Conservation (phyloP, 2,888 invertebrate species). For the Desoria tigrina region DNA sequence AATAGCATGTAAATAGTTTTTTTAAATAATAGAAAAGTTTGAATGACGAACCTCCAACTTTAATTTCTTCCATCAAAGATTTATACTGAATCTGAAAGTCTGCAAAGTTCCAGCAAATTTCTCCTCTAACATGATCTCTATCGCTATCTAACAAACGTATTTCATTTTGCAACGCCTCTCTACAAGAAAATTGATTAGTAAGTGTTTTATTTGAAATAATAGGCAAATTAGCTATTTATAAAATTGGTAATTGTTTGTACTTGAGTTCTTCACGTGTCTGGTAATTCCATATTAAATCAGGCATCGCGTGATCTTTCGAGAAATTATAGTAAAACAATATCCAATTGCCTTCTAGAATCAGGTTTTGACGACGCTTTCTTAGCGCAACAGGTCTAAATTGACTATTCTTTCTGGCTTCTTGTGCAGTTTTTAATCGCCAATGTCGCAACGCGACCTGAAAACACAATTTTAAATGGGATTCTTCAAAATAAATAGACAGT, state of each 20-base stretch:
- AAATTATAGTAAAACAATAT: constrained; percentile 93
- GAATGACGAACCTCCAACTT: constrained; percentile 72
- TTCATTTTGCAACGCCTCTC: constrained; percentile 86
- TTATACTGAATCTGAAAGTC: constrained; percentile 95
- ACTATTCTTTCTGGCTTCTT: constrained; percentile 64
- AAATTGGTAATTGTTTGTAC: constrained; percentile 59
- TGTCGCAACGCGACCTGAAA: constrained; percentile 66
- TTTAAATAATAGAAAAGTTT: constrained; percentile 2
- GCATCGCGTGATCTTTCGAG: constrained; percentile 86
- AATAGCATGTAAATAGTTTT: not conserved
- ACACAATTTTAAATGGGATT: not conserved
- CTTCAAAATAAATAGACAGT: constrained; percentile 14
- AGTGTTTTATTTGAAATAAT: constrained; percentile 8
- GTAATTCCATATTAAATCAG: constrained; percentile 98
- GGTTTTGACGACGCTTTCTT: constrained; percentile 81
- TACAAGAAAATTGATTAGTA: constrained; percentile 19
- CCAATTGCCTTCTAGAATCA: constrained; percentile 88
- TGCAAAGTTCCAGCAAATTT: constrained; percentile 96
- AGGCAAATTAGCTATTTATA: not conserved
- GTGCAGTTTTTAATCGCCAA: constrained; percentile 62
- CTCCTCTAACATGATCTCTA: constrained; percentile 73
- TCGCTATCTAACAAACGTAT: constrained; percentile 85
- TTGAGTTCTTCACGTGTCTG: constrained; percentile 61
- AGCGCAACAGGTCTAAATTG: constrained; percentile 79
- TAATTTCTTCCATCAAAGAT: constrained; percentile 92